These are phyloP conservation scores for Chelmon rostratus DNA, from an alignment of 2,797 vertebrate species.

Conservation along the genomic window DNA sequence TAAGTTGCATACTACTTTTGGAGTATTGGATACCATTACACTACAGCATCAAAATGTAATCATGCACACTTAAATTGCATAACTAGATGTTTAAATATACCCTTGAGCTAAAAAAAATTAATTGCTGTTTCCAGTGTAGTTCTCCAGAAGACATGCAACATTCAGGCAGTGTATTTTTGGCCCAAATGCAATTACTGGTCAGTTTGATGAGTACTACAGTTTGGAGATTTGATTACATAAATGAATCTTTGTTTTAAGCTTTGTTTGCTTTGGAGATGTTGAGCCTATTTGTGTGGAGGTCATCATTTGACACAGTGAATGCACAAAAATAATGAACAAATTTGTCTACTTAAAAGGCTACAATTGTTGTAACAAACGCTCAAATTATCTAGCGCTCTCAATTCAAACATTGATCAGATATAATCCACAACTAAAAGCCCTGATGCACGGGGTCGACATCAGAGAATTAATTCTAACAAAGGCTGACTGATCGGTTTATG, in stretches of 20 bases:
- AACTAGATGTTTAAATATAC: conserved; percentile 19
- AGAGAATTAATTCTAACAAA: conserved; percentile 1
- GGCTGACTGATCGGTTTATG: conserved; percentile 20
- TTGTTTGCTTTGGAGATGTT: conserved; percentile 29
- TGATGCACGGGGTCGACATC: background rate
- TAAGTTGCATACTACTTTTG: background rate
- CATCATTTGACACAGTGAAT: conserved; percentile 53
- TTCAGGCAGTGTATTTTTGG: conserved; percentile 23
- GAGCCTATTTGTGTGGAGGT: conserved; percentile 39
- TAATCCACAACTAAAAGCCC: conserved; percentile 40
- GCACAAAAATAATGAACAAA: conserved; percentile 72
- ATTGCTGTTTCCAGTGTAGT: background rate
- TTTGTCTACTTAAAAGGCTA: conserved; percentile 48
- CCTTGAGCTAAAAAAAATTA: background rate
- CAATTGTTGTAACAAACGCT: conserved; percentile 36
- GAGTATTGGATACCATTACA: background rate
- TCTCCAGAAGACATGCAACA: conserved; percentile 13
- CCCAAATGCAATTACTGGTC: conserved; percentile 34
- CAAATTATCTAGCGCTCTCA: conserved; percentile 19
- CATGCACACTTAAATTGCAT: conserved; percentile 14
- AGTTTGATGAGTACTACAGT: conserved; percentile 27
- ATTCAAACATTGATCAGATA: conserved; percentile 38
- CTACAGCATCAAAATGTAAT: background rate
- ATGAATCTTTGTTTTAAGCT: conserved; percentile 25
- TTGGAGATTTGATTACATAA: conserved; percentile 52